Evolutionary conservation across 2,113 vertebrate species (phyloP), one percentile per base, ranked within the genome.

Genomic region (Lagopus muta): DNA sequence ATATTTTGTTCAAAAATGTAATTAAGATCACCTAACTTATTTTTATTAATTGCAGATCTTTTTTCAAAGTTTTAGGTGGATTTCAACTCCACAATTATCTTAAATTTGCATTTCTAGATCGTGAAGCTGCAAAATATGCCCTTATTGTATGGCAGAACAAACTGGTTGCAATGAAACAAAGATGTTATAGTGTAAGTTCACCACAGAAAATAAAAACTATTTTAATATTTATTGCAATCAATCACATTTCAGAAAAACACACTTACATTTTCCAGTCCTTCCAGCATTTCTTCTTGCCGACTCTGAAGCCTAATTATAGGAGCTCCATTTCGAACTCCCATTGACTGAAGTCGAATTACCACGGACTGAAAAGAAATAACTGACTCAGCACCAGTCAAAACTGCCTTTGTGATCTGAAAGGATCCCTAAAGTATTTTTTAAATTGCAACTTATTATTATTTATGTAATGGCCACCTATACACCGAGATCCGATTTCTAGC

Each of bases 231-330:
- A 50, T 58, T 86, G 34, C 8, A 60, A 21, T 64, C 25, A 91
- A 38, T 65, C 40, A 83, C 11, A 69, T 27, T 82, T 77, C 13
- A 43, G 55, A 67, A 92, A 88, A 94, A 47, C 25, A 84, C 22
- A 86, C 98, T 97, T 96, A 99, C 99, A 5, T 73, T 97, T 67
- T 98, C 97, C 55, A 97, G 55, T 12, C 97, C 92, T 14, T 98
- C 97, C 22, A 93, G 74, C 0, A 87, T 96, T 88, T 98, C 98
- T 91, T 98, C 98, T 54, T 98, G 94, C 20, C 82, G 22, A 48
- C 96, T 96, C 79, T 98, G 95, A 82, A 99, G 98, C 75, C 89
- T 98, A 72, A 98, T 95, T 67, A 99, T 90, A 94, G 99, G 61
- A 54, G 98, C 97, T 67, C 98, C 97, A 78, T 78, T 97, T 86